Conservation (phyloP, 2,797 vertebrate species). For the Chrysolophus pictus region DNA sequence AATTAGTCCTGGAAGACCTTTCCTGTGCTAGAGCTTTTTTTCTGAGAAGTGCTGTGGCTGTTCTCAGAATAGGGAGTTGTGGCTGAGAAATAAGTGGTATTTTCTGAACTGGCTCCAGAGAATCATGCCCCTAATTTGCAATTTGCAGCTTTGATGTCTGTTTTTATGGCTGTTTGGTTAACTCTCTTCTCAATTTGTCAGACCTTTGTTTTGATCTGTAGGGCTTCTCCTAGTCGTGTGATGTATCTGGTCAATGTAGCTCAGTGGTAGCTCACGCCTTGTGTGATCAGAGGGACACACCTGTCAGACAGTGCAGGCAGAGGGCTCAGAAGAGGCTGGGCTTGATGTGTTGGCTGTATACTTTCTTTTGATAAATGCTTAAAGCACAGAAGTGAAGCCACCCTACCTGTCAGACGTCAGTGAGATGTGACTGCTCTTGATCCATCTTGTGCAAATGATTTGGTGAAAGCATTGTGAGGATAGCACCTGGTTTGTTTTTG, state of each 20-base stretch:
- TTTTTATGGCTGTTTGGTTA: background rate
- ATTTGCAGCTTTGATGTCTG: background rate
- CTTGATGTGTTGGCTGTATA: background rate
- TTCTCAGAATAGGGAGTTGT: background rate
- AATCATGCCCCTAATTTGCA: background rate
- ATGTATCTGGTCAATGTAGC: background rate
- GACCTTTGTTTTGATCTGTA: background rate
- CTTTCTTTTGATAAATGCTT: background rate
- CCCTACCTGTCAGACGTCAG: background rate
- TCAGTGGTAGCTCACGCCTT: accelerated
- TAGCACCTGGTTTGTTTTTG: background rate
- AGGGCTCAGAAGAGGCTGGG: background rate
- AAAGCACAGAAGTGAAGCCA: background rate
- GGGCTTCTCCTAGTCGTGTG: background rate
- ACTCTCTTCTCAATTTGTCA: background rate
- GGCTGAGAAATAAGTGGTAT: accelerated
- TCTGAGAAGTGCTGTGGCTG: background rate
- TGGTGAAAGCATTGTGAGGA: background rate
- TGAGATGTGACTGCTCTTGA: background rate
- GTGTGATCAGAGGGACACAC: background rate
- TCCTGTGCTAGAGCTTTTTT: background rate
- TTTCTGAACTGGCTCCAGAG: background rate
- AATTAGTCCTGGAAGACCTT: background rate
- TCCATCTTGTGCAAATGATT: background rate
- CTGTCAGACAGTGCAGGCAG: background rate